A percentile compares a stretch with the other conserved stretches of the same genome.
These are phyloP conservation scores for Gymnoscopelus microlampas DNA, from an alignment of 2,797 vertebrate species.

Conservation along the genomic window DNA sequence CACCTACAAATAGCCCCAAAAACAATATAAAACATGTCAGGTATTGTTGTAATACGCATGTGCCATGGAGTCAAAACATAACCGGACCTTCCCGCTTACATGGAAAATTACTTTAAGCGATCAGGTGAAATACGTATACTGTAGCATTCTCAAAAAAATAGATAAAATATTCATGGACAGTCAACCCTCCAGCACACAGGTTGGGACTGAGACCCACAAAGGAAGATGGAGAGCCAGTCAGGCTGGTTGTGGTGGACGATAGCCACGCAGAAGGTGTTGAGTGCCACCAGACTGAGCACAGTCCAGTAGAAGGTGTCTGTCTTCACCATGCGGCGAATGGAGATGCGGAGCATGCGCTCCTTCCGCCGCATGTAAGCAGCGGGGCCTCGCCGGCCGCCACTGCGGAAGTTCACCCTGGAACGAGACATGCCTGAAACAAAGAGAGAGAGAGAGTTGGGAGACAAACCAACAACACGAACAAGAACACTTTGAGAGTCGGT, in stretches of 20 bases:
- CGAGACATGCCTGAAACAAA: constrained; percentile 85
- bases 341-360: constrained; percentile 95
- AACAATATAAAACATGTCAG: constrained; percentile 12
- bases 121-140: too few relatives aligned
- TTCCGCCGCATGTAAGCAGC: constrained; percentile 95
- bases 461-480: background rate
- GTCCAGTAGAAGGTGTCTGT: constrained; percentile 98
- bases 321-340: constrained; percentile 98
- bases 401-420: constrained; percentile 93
- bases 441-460: background rate
- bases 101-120: too few relatives aligned
- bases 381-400: constrained; percentile 88
- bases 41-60: background rate
- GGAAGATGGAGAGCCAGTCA: constrained; percentile 94
- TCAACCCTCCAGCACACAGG: background rate
- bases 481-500: too few relatives aligned
- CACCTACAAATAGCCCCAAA: background rate
- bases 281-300: constrained; percentile 93
- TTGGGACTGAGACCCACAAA: constrained; percentile 86
- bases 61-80: too few relatives aligned
- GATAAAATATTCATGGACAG: too few relatives aligned
- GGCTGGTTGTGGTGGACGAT: constrained; percentile 98
- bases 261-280: constrained; percentile 98
- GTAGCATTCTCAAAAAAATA: too few relatives aligned
- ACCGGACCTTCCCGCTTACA: too few relatives aligned